Conservation (phyloP, 2,113 vertebrate species). For the Mystacornis crossleyi region DNA sequence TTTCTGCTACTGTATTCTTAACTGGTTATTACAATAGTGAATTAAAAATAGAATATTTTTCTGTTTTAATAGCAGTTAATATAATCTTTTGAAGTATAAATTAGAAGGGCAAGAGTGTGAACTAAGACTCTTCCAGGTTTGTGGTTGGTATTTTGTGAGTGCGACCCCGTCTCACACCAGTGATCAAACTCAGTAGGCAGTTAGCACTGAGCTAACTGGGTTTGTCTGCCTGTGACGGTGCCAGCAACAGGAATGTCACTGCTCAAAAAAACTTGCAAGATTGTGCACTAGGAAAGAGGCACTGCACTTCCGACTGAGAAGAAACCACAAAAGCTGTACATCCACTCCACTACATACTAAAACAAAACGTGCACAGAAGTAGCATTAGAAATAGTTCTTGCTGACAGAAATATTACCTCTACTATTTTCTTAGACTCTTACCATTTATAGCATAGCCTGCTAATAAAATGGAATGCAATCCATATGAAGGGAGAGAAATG, state of each 20-base stretch:
- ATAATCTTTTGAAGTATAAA: neutral
- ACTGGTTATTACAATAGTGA: neutral
- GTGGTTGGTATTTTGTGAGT: neutral
- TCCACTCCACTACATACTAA: neutral
- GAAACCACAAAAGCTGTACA: neutral
- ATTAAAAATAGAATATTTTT: neutral
- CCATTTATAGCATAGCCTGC: neutral
- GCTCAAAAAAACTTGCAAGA: neutral
- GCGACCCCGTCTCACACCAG: neutral
- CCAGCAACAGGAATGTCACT: neutral
- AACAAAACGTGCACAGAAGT: neutral
- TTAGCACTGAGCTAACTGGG: neutral
- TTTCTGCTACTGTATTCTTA: neutral
- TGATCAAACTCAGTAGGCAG: neutral
- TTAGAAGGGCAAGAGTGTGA: neutral
- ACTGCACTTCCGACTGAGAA: neutral
- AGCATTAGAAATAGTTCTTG: neutral
- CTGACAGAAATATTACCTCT: neutral
- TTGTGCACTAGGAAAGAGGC: neutral
- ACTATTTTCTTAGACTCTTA: neutral
- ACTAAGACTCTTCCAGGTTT: neutral
- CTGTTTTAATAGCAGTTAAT: neutral
- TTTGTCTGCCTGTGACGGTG: neutral
- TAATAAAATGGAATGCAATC: neutral
- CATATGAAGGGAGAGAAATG: neutral